These are phyloP conservation scores for Scylla paramamosain DNA, from an alignment of 1,140 invertebrate genomes.

Conservation along the genomic window DNA sequence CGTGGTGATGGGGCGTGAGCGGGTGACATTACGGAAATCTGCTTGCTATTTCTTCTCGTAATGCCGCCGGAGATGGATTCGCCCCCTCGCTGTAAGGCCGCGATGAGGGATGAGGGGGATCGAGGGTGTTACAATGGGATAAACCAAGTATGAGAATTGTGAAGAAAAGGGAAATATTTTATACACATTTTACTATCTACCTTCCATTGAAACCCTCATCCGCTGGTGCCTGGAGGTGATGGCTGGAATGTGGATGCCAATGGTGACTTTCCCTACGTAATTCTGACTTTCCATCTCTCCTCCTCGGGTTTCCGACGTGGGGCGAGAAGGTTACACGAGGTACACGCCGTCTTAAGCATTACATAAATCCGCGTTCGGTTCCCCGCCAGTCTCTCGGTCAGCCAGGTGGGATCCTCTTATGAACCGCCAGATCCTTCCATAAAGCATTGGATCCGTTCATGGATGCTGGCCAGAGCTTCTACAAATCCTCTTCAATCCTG, in stretches of 20 bases:
- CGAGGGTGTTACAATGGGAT: not conserved
- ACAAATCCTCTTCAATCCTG: conserved; percentile 65
- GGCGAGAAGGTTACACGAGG: not conserved
- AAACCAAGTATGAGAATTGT: not conserved
- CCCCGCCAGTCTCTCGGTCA: not conserved
- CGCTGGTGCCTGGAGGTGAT: not conserved
- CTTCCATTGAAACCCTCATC: not conserved
- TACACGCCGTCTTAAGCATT: not conserved
- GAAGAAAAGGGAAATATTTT: not conserved
- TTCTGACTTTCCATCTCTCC: not conserved
- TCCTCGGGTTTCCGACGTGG: not conserved
- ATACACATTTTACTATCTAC: not conserved
- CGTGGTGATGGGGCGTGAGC: conserved; percentile 15
- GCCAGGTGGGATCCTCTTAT: conserved; percentile 61
- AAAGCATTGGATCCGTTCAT: conserved; percentile 66
- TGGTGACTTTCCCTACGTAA: not conserved
- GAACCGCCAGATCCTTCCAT: conserved; percentile 69
- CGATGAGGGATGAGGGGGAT: not conserved
- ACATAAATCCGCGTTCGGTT: conserved; percentile 31
- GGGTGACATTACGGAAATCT: not conserved
- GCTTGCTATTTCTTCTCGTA: conserved; percentile 3
- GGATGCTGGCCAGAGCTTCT: conserved; percentile 59
- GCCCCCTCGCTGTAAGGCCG: not conserved
- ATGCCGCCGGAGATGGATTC: not conserved
- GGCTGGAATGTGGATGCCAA: no score